Evolutionary conservation across 2,797 vertebrate genomes (phyloP).

Genomic region (Neomorphus geoffroyi): DNA sequence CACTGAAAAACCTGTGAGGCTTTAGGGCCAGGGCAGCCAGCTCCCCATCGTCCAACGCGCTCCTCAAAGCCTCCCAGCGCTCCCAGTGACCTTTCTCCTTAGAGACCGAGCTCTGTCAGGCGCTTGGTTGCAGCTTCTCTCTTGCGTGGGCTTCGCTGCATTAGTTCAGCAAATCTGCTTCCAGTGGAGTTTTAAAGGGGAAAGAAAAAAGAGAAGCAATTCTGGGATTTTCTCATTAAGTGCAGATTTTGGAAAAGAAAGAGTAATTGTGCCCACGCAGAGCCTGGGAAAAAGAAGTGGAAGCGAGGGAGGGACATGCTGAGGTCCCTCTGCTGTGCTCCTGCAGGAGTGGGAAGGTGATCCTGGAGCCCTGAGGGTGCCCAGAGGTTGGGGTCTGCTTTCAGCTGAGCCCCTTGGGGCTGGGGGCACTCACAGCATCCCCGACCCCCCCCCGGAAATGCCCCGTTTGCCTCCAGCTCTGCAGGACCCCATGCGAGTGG

Average conservation of each 20-base stretch:
- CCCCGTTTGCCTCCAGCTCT: rapidly evolving
- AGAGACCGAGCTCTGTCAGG: not conserved
- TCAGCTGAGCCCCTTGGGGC: not conserved
- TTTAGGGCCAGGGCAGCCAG: no score
- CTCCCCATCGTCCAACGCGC: no score
- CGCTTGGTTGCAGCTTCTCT: not conserved
- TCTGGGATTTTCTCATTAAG: not conserved
- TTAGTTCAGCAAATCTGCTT: not conserved
- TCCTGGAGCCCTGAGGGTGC: not conserved
- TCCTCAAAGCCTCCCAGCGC: not conserved
- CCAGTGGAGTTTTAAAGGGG: not conserved
- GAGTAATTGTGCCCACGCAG: not conserved
- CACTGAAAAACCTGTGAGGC: not conserved
- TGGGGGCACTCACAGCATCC: not conserved
- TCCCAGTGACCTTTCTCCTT: not conserved
- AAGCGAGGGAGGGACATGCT: rapidly evolving
- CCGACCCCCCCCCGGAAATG: rapidly evolving
- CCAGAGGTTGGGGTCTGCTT: not conserved
- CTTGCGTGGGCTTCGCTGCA: not conserved
- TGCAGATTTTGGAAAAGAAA: not conserved
- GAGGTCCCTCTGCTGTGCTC: not conserved
- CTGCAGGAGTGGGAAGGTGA: not conserved
- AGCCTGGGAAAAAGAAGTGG: not conserved
- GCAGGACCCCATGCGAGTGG: rapidly evolving
- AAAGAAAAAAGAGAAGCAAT: not conserved